phyloP scores from a whole-genome alignment of 1,140 invertebrate species.

The Microvelia longipes region DNA sequence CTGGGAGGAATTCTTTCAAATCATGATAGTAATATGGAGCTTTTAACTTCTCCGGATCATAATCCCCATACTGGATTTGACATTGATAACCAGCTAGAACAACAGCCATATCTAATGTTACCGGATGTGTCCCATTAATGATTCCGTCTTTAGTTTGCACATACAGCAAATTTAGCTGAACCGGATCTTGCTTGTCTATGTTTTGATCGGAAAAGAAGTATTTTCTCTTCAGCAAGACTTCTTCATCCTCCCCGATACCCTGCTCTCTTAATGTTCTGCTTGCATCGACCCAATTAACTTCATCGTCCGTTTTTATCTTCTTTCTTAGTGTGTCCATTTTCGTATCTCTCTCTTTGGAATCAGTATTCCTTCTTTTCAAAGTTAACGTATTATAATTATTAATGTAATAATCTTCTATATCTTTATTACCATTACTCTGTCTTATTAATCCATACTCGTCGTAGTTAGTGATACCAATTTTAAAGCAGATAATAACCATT shows the following conservation, averaged over 20 bases:
- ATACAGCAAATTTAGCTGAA: constrained; percentile 93
- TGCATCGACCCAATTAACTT: constrained; percentile 98
- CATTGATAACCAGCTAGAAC: constrained; percentile 95
- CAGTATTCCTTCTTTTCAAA: constrained; percentile 59
- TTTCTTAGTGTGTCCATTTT: constrained; percentile 97
- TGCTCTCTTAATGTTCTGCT: constrained; percentile 92
- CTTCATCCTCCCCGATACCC: constrained; percentile 84
- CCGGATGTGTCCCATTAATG: constrained; percentile 93
- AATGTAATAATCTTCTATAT: constrained; percentile 52
- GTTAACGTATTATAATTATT: constrained; percentile 76
- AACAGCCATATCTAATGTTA: constrained; percentile 92
- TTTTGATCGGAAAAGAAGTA: constrained; percentile 99
- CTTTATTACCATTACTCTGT: constrained; percentile 53
- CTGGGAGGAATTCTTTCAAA: constrained; percentile 90
- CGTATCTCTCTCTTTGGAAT: constrained; percentile 73
- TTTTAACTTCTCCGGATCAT: constrained; percentile 86
- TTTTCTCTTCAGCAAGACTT: constrained; percentile 78
- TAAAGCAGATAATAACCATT: constrained; percentile 97
- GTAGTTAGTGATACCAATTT: constrained; percentile 96
- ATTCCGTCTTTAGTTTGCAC: constrained; percentile 93
- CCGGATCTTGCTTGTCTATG: constrained; percentile 94
- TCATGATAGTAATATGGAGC: constrained; percentile 48
- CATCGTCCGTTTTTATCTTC: constrained; percentile 96
- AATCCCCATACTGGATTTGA: constrained; percentile 95
- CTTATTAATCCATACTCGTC: constrained; percentile 95